Base-by-base conservation (phyloP, 92 coral and sea anemone species). In the Metridium senile region DNA sequence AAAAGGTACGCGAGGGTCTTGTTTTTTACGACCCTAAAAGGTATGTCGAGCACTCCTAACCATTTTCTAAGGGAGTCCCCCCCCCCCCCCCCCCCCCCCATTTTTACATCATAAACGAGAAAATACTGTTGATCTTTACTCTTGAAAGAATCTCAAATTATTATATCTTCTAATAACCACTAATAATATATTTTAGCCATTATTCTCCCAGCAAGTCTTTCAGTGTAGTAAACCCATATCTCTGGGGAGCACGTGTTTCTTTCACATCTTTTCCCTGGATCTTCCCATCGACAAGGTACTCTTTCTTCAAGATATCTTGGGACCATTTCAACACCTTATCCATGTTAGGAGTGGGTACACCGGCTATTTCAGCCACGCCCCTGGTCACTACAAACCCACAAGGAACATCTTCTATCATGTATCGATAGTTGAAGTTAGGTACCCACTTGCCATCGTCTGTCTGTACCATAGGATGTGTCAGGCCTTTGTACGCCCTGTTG, bases 341-440 rank as follows among this genome's bases (percentile, higher is more conserved):
- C 26, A 79, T 85, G 46, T 79, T 66, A 18, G 89, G 89, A n/a
- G 89, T 85, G 11, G 46, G n/a, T 26, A 74, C 62, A 6, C 89
- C 85, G 2, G 54, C 75, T 26, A 84, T 58, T 68, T 84, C 85
- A 17, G 81, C 89, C 3, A 78, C 35, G 3, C 89, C 89, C 29
- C 78, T 69, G 27, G 75, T 66, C 58, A 80, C 89, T 0, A 74
- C 72, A 52, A 80, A 66, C 0, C 89, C 89, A 53, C 34, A 80
- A 0, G 89, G 89, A 1, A 85, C 26, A 21, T 85, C 89, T 58
- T 85, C 89, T 22, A 70, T 68, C 72, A 76, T 26, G 68, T 85
- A 85, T 17, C 89, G 81, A 54, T 58, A 28, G 31, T 58, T 45
- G 66, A 74, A 79, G 66, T 73, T 77, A 39, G 89, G 89, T n/a